phyloP scores from a whole-genome alignment of 2,888 invertebrate genomes.

The Drosophila gaucha region DNA sequence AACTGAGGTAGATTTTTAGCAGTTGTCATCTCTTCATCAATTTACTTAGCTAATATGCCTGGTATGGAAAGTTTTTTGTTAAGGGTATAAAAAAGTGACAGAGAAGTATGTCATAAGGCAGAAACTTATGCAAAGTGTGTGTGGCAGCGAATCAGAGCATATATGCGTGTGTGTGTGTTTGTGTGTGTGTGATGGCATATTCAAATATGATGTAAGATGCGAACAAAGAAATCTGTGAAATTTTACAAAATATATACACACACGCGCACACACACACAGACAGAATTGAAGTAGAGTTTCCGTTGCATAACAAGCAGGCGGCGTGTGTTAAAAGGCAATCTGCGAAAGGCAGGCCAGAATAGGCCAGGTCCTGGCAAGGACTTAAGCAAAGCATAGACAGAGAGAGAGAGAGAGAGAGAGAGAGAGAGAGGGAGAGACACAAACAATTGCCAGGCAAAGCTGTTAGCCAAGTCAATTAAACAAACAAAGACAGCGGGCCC shows the following conservation, averaged over 20 bases:
- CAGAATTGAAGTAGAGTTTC: constrained; percentile 36
- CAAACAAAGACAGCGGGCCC: constrained; percentile 68
- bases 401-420: background rate
- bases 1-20: no score
- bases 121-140: constrained; percentile 76
- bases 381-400: constrained; percentile 14
- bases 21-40: no score
- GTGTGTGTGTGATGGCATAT: constrained; percentile 48
- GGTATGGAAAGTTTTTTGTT: background rate
- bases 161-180: constrained; percentile 6
- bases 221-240: constrained; percentile 75
- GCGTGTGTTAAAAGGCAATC: constrained; percentile 52
- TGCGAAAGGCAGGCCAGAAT: constrained; percentile 37
- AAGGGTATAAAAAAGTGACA: constrained; percentile 29
- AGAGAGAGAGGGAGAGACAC: background rate
- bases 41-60: constrained; percentile 19
- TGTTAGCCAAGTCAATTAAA: constrained; percentile 77
- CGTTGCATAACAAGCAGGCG: constrained; percentile 71
- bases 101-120: constrained; percentile 67
- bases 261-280: constrained; percentile 60
- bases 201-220: constrained; percentile 66
- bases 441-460: constrained; percentile 40
- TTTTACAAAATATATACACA: constrained; percentile 75
- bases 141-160: constrained; percentile 64
- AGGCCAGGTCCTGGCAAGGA: constrained; percentile 25